These are phyloP conservation scores for Phalacrocorax pelagicus DNA, from an alignment of 2,113 vertebrate species.

Conservation along the genomic window DNA sequence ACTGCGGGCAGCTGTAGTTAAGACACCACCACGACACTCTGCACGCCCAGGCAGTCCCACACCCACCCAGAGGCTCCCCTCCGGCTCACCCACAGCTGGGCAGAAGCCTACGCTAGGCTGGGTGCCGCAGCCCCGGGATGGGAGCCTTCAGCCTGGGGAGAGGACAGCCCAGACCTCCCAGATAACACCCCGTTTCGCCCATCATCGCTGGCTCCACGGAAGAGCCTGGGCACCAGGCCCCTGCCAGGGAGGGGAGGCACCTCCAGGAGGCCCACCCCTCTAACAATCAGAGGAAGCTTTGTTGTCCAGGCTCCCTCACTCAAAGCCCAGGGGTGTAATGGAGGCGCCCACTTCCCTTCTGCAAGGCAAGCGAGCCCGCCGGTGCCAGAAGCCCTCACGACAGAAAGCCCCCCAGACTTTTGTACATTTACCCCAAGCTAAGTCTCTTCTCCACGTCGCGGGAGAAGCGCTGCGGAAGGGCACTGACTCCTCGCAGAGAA, in stretches of 20 bases:
- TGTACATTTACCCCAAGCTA: accelerated
- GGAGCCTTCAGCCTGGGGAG: neutral
- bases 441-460: neutral
- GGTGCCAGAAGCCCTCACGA: neutral
- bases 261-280: neutral
- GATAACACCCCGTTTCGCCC: accelerated
- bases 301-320: neutral
- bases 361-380: accelerated
- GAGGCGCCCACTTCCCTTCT: neutral
- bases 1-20: neutral
- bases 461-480: neutral
- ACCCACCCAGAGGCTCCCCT: accelerated
- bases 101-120: neutral
- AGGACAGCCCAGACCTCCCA: neutral
- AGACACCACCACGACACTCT: accelerated
- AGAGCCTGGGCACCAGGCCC: neutral
- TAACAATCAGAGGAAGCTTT: neutral
- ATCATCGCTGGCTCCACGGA: accelerated
- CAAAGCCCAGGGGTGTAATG: neutral
- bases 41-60: accelerated
- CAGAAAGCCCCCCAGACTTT: neutral
- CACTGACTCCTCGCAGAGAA: neutral
- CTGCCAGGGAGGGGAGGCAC: neutral
- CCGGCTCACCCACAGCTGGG: accelerated
- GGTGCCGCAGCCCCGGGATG: neutral